A percentile compares a stretch with the other conserved stretches of the same genome.
Conservation (phyloP, 2,888 invertebrate species). For the Enchytraeus crypticus region DNA sequence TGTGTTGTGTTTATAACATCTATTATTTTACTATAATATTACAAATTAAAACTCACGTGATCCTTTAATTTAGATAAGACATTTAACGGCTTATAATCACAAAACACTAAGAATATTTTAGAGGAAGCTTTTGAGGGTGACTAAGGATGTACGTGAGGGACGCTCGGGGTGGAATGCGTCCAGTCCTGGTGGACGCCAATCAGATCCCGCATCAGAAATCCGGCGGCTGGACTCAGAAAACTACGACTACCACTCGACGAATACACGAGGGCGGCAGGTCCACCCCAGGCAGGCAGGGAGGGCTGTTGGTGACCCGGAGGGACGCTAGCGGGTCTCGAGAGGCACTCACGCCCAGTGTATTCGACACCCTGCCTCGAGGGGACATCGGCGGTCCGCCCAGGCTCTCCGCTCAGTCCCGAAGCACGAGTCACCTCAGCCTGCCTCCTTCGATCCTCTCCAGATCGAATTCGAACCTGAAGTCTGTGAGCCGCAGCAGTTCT, state of each 20-base stretch:
- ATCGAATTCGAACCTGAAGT: neutral
- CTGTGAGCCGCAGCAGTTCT: neutral
- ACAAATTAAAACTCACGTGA: too few relatives aligned
- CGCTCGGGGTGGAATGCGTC: neutral
- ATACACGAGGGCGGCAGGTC: neutral
- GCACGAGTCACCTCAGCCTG: neutral
- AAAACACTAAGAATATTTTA: too few relatives aligned
- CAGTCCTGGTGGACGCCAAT: neutral
- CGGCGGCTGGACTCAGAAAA: neutral
- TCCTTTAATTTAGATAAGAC: too few relatives aligned
- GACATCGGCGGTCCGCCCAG: neutral
- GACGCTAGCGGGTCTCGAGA: neutral
- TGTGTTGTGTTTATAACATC: too few relatives aligned
- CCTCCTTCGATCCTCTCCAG: neutral
- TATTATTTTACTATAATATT: too few relatives aligned
- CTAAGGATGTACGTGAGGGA: neutral
- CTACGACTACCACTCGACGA: neutral
- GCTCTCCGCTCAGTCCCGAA: neutral
- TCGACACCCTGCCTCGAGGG: neutral
- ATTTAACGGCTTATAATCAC: too few relatives aligned
- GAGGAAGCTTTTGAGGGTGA: too few relatives aligned
- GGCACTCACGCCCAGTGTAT: neutral
- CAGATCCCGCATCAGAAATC: neutral
- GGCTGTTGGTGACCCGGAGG: neutral
- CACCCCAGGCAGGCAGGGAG: neutral